Evolutionary conservation across 1,140 invertebrate genomes (phyloP), one percentile per base, ranked within the genome.

Genomic region (Ganaspis sp.): DNA sequence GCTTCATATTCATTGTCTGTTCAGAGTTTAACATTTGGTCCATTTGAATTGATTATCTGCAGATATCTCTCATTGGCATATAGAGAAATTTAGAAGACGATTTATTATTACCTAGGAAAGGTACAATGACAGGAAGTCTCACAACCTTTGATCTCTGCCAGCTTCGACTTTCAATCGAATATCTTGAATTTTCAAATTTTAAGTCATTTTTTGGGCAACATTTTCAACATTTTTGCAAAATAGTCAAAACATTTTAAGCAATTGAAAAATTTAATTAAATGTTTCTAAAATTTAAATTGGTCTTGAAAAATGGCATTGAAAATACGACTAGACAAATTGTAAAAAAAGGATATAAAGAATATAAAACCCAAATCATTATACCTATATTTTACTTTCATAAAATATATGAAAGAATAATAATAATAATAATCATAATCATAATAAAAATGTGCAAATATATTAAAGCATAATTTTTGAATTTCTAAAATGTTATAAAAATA

Each of bases 71-170:
- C 12, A 64, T 29, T 29, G 58, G 12, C 58, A 64, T 64, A 29
- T 64, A 29, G 15, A 12, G 21, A 64, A 23, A 64, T n/a, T 64
- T 64, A 64, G 54, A 26, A 26, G 23, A 64, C 23, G 0, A 64
- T 64, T 4, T 64, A 34, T 64, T 64, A 64, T 64, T 64, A 15
- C 23, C 53, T 64, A n/a, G 58, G 23, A 15, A 64, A 64, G 58
- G 70, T 76, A 90, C 87, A 91, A 91, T 89, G 74, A 74, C 84
- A 87, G 88, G 87, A 91, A 90, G 87, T 88, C 85, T 70, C 86
- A 87, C 80, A 87, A 90, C 86, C 87, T 91, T 85, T 87, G 83
- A 74, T 81, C 84, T 76, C 79, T 78, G 81, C 76, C 75, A 73
- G 76, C 76, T 80, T 82, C 76, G 69, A 26, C 49, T 38, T 64